phyloP scores from a whole-genome alignment of 2,888 invertebrate genomes.

The Epirrita christyi region DNA sequence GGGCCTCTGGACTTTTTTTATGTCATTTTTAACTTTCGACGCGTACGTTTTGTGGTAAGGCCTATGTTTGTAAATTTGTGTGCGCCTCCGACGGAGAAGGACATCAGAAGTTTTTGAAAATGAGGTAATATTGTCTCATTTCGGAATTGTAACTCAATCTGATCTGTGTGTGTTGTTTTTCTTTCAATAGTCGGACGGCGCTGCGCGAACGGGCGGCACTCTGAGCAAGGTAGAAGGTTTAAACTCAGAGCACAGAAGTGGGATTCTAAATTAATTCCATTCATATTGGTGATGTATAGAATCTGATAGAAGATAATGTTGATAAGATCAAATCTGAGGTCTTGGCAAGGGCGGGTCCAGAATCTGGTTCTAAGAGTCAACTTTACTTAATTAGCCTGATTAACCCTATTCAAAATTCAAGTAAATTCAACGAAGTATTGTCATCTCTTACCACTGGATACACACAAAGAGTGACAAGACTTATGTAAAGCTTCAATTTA shows the following conservation, averaged over 20 bases:
- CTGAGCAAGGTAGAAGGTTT: background rate
- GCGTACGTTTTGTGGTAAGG: background rate
- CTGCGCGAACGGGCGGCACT: background rate
- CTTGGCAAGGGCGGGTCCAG: background rate
- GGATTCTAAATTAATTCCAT: too few species aligned
- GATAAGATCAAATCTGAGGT: background rate
- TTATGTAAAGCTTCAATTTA: too few species aligned
- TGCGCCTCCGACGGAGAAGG: background rate
- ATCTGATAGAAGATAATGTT: background rate
- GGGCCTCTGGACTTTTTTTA: too few species aligned
- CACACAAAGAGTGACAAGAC: too few species aligned
- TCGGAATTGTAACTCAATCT: too few species aligned
- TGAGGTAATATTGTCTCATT: constrained; percentile 2
- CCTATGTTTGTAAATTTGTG: constrained; percentile 5
- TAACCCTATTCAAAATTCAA: too few species aligned
- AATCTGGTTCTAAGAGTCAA: too few species aligned
- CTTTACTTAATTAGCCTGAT: too few species aligned
- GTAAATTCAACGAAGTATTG: too few species aligned
- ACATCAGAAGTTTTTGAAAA: background rate
- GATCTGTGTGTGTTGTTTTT: background rate
- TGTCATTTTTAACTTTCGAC: background rate
- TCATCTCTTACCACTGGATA: too few species aligned
- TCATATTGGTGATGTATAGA: too few species aligned
- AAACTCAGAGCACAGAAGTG: background rate
- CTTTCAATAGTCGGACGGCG: background rate